Evolutionary conservation across 2,888 invertebrate species (phyloP).

Genomic region (Synergus umbraculus): DNA sequence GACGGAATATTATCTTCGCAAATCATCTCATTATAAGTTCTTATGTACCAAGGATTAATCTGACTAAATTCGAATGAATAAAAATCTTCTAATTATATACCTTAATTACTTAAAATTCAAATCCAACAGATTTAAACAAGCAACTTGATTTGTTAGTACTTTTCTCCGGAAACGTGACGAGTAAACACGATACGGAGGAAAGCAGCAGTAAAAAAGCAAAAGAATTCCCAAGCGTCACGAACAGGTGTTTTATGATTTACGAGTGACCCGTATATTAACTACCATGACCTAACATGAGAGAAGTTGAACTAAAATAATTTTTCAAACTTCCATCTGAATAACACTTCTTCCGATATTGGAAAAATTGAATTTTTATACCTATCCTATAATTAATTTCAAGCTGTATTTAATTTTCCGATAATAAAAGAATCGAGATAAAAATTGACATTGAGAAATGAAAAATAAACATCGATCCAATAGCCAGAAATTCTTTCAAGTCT

Average conservation of each 20-base stretch:
- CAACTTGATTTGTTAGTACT: too few relatives aligned
- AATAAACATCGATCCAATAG: not conserved
- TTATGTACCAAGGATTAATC: too few relatives aligned
- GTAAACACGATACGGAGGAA: too few relatives aligned
- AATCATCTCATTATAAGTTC: too few relatives aligned
- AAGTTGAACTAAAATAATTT: constrained; percentile 21
- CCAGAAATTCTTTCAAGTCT: not conserved
- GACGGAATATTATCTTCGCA: too few relatives aligned
- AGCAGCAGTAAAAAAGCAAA: constrained; percentile 17
- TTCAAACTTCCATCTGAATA: constrained; percentile 1
- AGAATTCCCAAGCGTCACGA: constrained; percentile 11
- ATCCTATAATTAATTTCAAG: not conserved
- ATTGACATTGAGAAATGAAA: too few relatives aligned
- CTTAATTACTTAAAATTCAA: too few relatives aligned
- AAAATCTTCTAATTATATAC: too few relatives aligned
- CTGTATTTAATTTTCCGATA: not conserved
- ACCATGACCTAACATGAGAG: constrained; percentile 15
- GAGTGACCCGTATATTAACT: constrained; percentile 20
- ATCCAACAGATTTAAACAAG: too few relatives aligned
- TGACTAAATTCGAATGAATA: too few relatives aligned
- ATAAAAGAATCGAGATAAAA: not conserved
- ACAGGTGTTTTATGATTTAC: constrained; percentile 35
- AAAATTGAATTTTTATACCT: not conserved
- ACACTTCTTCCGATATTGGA: constrained; percentile 19
- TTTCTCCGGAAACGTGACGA: too few relatives aligned